Evolutionary conservation across 2,797 vertebrate species (phyloP), one percentile per base, ranked within the genome.

Genomic region (Siniperca undulata): DNA sequence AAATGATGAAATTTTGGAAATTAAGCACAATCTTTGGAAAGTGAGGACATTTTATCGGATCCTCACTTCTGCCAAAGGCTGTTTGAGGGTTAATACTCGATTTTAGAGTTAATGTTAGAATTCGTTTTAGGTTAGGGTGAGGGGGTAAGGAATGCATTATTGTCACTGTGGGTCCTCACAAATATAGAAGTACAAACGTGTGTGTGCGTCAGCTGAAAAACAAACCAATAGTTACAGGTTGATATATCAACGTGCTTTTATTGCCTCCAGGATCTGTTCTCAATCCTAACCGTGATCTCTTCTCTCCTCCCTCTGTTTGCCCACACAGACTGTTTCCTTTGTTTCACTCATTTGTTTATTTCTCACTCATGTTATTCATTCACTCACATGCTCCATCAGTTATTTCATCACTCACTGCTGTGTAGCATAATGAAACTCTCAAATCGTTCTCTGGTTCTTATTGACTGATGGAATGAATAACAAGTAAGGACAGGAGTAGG

Each of bases 251-350:
- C 42, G 52, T 79, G 46, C 34, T 86, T 52, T 84, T 82, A 50
- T 70, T 77, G 53, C 53, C 66, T 81, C 36, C 65, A 56, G 74
- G 82, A 72, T 71, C 69, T 84, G 81, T 42, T 85, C 53, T 83
- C 75, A 73, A 74, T 82, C 81, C 88, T 93, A 91, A 93, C 86
- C 30, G n/a, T 85, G 71, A 77, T 93, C 86, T 92, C 70, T 87
- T 90, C 76, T 91, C 82, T 89, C 85, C 85, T 91, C 82, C 89
- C 67, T 85, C 80, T 86, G 76, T 91, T 81, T 85, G 55, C 74
- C 90, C 88, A 78, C 59, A 40, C 83, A 82, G 56, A 85, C 74
- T 83, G 67, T 87, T 88, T 81, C 56, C 69, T 79, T 84, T 85
- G 67, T 88, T 87, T 87, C 84, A 68, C 77, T 83, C 84, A 61